Evolutionary conservation across 2,113 vertebrate genomes (phyloP), one percentile per base, ranked within the genome.

Genomic region (Toxostoma redivivum): DNA sequence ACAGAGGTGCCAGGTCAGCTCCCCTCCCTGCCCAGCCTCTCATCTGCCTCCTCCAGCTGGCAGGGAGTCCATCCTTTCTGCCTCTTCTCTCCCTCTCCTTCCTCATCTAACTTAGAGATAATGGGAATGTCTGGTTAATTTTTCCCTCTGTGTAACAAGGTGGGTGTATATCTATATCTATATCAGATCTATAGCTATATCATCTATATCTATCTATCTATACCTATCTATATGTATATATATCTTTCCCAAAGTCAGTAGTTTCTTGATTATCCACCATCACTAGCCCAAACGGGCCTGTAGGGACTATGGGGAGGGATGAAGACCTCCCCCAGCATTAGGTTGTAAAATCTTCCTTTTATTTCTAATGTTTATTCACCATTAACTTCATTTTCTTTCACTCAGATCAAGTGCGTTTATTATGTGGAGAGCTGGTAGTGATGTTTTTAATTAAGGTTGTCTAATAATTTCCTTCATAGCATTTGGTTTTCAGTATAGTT

Each of bases 381-480:
- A 45, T 86, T 77, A 80, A 61, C 47, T 93, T 69, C 3, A 73
- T 91, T 91, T 88, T 79, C 44, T 84, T 89, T 73, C 33, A 27
- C 24, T 60, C 15, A 71, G 33, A 73, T 60, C 35, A 25, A 81
- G 25, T 47, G 9, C 8, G 0, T 77, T 88, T 95, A 83, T 78
- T 81, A 86, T 44, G 45, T 70, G 22, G 51, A 86, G 72, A 88
- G 33, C 9, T 72, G 30, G 65, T 72, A 51, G 61, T 35, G 53
- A 84, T 72, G 57, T 31, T 84, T 94, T 94, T 74, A 88, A 72
- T 95, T 93, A 93, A 87, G 53, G 11, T 69, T 85, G 40, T 44
- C 69, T 79, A 86, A 89, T 91, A 89, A 84, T 92, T 88, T 81
- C 47, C 69, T 91, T 79, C 78, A 61, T 64, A 95, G 64, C 57